These are phyloP conservation scores for Diogma glabrata DNA, from an alignment of 2,888 invertebrate genomes.

Conservation along the genomic window DNA sequence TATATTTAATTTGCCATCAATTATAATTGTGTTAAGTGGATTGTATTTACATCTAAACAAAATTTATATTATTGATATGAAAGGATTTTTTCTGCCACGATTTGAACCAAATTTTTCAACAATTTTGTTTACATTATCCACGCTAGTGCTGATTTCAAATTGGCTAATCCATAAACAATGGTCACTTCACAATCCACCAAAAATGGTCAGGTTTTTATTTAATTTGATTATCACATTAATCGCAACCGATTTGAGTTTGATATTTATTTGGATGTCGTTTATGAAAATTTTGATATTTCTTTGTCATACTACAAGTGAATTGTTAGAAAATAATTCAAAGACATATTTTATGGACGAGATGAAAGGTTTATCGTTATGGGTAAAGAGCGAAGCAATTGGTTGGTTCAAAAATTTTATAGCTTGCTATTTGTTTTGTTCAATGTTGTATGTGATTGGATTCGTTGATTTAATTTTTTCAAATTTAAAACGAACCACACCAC, in stretches of 20 bases:
- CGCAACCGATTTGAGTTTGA: constrained; percentile 22
- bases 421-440: too few relatives aligned
- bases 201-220: constrained; percentile 19
- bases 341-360: neutral
- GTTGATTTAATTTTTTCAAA: too few relatives aligned
- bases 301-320: constrained; percentile 20
- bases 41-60: constrained; percentile 22
- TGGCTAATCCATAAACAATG: constrained; percentile 16
- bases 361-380: neutral
- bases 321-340: constrained; percentile 11
- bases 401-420: too few relatives aligned
- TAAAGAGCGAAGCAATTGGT: constrained; percentile 1
- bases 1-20: constrained; percentile 18
- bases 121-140: constrained; percentile 22
- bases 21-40: constrained; percentile 20
- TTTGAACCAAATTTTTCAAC: constrained; percentile 24
- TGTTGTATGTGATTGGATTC: too few relatives aligned
- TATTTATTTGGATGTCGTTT: constrained; percentile 24
- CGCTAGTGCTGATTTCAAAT: constrained; percentile 21
- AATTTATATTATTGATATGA: constrained; percentile 22
- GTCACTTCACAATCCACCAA: constrained; percentile 18
- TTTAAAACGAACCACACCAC: too few relatives aligned
- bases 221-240: constrained; percentile 22
- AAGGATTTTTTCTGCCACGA: constrained; percentile 20
- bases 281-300: constrained; percentile 20